phyloP scores from a whole-genome alignment of 2,888 invertebrate species.

The Xanthia togata region DNA sequence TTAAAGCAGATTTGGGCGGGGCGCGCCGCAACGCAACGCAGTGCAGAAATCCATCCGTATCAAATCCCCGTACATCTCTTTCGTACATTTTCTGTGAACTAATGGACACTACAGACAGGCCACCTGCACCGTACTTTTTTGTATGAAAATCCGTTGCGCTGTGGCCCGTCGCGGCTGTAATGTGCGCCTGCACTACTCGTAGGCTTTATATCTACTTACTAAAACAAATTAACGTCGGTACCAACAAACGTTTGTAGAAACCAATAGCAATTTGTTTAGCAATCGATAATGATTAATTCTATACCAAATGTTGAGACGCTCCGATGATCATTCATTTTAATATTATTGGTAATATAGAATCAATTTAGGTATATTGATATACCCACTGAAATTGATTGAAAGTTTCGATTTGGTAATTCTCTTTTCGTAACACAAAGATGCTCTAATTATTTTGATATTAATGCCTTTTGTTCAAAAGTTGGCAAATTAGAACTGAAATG shows the following conservation, averaged over 20 bases:
- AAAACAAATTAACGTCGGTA: slow-evolving; percentile 20
- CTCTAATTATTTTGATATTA: slow-evolving; percentile 45
- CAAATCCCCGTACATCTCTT: too few relatives aligned
- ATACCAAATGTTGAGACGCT: slow-evolving; percentile 54
- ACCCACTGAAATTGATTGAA: slow-evolving; percentile 39
- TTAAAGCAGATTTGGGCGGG: too few relatives aligned
- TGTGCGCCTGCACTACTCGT: too few relatives aligned
- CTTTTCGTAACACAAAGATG: slow-evolving; percentile 38
- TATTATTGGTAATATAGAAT: slow-evolving; percentile 45
- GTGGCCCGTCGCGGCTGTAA: too few relatives aligned
- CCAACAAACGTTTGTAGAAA: slow-evolving; percentile 29
- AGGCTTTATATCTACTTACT: not conserved
- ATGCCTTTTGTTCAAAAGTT: slow-evolving; percentile 23
- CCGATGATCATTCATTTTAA: slow-evolving; percentile 41
- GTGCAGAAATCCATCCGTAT: too few relatives aligned
- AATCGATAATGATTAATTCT: slow-evolving; percentile 55
- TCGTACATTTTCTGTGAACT: too few relatives aligned
- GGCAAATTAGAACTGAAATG: slow-evolving; percentile 19
- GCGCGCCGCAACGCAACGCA: too few relatives aligned
- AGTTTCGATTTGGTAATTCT: slow-evolving; percentile 36
- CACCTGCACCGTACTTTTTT: too few relatives aligned
- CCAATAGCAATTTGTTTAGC: slow-evolving; percentile 43
- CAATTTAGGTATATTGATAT: slow-evolving; percentile 42
- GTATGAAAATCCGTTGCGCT: too few relatives aligned
- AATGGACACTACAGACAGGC: too few relatives aligned